Conservation (phyloP, 2,888 invertebrate genomes). For the Labia minor region DNA sequence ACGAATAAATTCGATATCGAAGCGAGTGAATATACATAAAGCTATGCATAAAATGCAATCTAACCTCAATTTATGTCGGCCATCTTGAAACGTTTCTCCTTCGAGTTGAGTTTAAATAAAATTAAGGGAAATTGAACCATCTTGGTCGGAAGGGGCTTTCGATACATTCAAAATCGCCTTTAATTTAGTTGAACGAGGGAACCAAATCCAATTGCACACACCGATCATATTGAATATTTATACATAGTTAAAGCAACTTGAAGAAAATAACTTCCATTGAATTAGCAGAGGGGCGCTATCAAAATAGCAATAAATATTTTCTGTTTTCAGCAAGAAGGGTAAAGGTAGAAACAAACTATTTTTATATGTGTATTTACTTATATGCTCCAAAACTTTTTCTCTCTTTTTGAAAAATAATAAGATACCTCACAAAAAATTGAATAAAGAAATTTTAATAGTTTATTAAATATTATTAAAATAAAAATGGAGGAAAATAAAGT, state of each 20-base stretch:
- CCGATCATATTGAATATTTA: conserved; percentile 4
- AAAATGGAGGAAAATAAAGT: too few relatives aligned
- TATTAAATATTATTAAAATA: too few relatives aligned
- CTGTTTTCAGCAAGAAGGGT: neutral
- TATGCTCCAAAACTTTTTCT: too few relatives aligned
- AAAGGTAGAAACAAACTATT: too few relatives aligned
- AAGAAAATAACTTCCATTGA: neutral
- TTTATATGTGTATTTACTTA: too few relatives aligned
- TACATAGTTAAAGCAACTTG: neutral
- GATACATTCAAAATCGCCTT: conserved; percentile 13
- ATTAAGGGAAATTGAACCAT: conserved; percentile 13
- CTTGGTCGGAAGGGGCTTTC: conserved; percentile 4
- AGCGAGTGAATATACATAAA: conserved; percentile 18
- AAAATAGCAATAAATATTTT: neutral
- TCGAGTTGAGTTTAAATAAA: conserved; percentile 1
- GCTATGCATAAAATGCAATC: conserved; percentile 26
- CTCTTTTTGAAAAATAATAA: too few relatives aligned
- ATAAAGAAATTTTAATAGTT: too few relatives aligned
- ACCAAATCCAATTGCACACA: neutral
- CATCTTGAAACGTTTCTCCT: neutral
- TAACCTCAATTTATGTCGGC: conserved; percentile 23
- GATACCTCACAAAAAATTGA: too few relatives aligned
- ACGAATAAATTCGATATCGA: conserved; percentile 13
- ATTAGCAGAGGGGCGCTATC: neutral
- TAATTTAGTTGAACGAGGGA: conserved; percentile 5